Percentiles rank a stretch among this genome's conserved stretches.
Conservation (phyloP, 2,888 invertebrate genomes). For the Atrina japonica region DNA sequence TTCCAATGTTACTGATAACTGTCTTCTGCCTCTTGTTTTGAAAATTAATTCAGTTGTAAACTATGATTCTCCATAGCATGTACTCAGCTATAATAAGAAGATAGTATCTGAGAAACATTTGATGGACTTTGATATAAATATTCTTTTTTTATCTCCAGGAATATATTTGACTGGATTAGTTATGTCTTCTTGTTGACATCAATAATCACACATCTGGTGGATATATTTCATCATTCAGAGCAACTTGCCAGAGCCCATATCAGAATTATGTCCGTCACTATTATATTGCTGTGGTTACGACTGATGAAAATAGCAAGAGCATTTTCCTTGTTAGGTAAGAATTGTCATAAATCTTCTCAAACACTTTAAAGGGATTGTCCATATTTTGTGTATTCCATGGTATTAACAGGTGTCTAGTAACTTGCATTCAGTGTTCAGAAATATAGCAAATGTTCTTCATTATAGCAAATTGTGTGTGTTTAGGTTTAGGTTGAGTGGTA, state of each 20-base stretch:
- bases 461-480: no score
- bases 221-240: constrained; percentile 68
- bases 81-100: no score
- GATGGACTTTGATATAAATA: no score
- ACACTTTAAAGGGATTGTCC: not conserved
- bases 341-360: not conserved
- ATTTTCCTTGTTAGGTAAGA: constrained; percentile 74
- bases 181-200: constrained; percentile 71
- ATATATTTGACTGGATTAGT: constrained; percentile 79
- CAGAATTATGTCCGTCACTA: constrained; percentile 75
- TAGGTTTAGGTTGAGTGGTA: no score
- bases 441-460: no score
- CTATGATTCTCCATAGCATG: no score
- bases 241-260: constrained; percentile 73
- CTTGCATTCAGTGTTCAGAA: no score
- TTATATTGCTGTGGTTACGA: constrained; percentile 78
- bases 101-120: no score
- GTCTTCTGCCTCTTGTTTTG: no score
- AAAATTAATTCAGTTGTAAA: no score
- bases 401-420: not conserved
- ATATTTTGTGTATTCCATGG: not conserved
- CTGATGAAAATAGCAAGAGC: constrained; percentile 77
- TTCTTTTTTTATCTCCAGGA: constrained; percentile 64
- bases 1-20: no score
- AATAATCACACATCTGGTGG: constrained; percentile 74